phyloP scores from a whole-genome alignment of 2,888 invertebrate genomes.

The Diogma glabrata region DNA sequence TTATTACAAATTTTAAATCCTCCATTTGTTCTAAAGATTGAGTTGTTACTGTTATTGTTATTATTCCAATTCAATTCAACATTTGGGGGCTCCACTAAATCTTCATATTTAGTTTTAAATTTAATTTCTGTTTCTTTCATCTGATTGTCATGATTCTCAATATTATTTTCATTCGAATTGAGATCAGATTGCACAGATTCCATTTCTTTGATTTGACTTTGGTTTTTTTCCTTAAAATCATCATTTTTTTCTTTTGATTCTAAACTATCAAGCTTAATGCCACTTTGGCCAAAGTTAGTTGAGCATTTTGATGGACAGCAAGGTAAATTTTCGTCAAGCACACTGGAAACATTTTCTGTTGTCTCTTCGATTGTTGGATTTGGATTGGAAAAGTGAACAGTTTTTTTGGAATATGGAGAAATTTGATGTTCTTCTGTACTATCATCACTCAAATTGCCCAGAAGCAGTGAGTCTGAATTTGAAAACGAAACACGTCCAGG shows the following conservation, averaged over 20 bases:
- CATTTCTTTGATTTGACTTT: no score
- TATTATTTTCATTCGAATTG: neutral
- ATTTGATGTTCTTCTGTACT: constrained; percentile 26
- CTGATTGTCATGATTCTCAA: neutral
- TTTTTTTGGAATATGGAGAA: constrained; percentile 25
- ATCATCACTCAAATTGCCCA: constrained; percentile 30
- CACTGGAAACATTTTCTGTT: no score
- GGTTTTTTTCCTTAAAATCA: no score
- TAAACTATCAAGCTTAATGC: no score
- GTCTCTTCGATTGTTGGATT: constrained; percentile 22
- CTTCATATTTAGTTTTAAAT: neutral
- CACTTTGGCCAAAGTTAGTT: no score
- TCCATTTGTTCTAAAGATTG: neutral
- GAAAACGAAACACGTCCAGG: constrained; percentile 36
- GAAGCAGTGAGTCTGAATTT: constrained; percentile 24
- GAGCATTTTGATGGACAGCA: no score
- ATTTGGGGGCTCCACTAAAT: neutral
- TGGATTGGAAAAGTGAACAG: constrained; percentile 31
- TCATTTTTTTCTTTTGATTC: no score
- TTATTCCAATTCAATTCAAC: neutral
- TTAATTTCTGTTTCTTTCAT: neutral
- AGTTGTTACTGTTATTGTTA: neutral
- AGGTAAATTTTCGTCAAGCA: no score
- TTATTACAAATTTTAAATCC: neutral
- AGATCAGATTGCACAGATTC: neutral